Percentiles rank a stretch among this genome's conserved stretches.
phyloP scores from a whole-genome alignment of 2,797 vertebrate genomes.

The Parambassis ranga region DNA sequence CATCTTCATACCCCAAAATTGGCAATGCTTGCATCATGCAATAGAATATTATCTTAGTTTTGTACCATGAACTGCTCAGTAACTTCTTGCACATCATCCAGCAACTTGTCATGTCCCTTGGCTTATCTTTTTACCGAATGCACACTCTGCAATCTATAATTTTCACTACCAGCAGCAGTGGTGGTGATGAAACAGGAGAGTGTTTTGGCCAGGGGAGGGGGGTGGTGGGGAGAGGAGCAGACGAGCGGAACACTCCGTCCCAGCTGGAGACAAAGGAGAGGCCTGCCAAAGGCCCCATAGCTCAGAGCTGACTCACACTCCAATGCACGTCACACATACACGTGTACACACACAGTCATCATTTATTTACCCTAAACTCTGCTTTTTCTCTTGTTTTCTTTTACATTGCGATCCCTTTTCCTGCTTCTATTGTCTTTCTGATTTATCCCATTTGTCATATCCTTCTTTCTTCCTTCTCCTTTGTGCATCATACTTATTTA shows the following conservation, averaged over 20 bases:
- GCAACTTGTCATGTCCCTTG: background rate
- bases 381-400: slow-evolving; percentile 7
- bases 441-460: slow-evolving; percentile 7
- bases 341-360: slow-evolving; percentile 28
- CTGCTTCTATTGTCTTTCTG: slow-evolving; percentile 17
- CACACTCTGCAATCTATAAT: background rate
- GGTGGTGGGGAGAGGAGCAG: slow-evolving; percentile 51
- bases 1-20: slow-evolving; percentile 7
- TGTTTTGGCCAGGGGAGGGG: slow-evolving; percentile 52
- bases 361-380: slow-evolving; percentile 43
- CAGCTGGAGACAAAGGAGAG: slow-evolving; percentile 83
- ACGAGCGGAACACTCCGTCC: slow-evolving; percentile 81
- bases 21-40: background rate
- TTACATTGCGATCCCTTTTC: slow-evolving; percentile 14
- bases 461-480: background rate
- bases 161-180: background rate
- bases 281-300: slow-evolving; percentile 82
- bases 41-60: too few species aligned
- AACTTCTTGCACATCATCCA: background rate
- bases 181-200: slow-evolving; percentile 71
- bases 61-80: too few species aligned
- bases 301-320: slow-evolving; percentile 83
- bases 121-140: slow-evolving; percentile 6
- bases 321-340: slow-evolving; percentile 53
- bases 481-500: slow-evolving; percentile 10